These are phyloP conservation scores for Campylorhamphus procurvoides DNA, from an alignment of 2,113 vertebrate genomes.

Conservation along the genomic window DNA sequence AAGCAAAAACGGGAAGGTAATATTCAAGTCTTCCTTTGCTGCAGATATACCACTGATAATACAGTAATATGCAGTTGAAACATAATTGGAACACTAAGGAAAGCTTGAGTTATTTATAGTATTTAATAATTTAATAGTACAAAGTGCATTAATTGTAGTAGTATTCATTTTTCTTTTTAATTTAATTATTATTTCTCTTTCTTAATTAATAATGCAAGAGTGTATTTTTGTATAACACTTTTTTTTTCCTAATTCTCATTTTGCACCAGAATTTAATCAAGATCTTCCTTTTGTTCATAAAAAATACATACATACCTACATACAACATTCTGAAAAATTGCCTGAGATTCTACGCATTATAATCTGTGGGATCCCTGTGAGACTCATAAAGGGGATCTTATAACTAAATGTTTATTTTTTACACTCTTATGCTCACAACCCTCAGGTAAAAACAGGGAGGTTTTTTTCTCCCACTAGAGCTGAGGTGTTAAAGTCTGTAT, in stretches of 20 bases:
- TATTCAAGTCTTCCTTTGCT: not conserved
- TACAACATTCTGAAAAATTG: not conserved
- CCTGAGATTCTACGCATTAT: not conserved
- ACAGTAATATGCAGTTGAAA: not conserved
- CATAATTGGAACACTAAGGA: not conserved
- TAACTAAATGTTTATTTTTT: not conserved
- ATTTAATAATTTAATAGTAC: not conserved
- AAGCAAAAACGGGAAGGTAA: not conserved
- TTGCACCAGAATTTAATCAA: not conserved
- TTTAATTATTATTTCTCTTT: constrained; percentile 11
- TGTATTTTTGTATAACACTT: not conserved
- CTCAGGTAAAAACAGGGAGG: not conserved
- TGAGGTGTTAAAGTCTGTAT: not conserved
- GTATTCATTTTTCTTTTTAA: not conserved
- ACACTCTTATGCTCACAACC: not conserved
- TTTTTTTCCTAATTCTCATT: not conserved
- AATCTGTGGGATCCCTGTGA: not conserved
- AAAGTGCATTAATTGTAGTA: not conserved
- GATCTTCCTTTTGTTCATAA: not conserved
- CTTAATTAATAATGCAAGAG: not conserved
- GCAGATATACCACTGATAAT: not conserved
- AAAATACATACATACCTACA: not conserved
- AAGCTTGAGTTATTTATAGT: not conserved
- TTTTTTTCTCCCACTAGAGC: not conserved
- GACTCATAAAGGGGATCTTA: not conserved